Evolutionary conservation across 92 coral and sea anemone genomes (phyloP), one percentile per base, ranked within the genome.

Genomic region (Phenganax subtilis): DNA sequence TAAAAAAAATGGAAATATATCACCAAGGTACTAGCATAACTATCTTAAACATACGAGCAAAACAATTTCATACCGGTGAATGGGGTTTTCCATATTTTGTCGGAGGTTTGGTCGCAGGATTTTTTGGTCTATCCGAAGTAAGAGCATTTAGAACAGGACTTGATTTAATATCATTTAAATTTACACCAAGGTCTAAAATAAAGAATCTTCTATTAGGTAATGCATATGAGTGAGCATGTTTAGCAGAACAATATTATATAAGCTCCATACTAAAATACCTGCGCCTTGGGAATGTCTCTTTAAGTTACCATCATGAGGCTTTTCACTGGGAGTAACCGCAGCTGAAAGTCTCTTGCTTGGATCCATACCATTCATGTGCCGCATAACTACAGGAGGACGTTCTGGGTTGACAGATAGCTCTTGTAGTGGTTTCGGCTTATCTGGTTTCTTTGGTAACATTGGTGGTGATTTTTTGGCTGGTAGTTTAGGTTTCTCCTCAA

Each of bases 91-190:
- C 83, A 52, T 79, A 79, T 63, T 79, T 79, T 31, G 72, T 63
- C 8, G 98, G 98, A 0, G 96, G 98, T 14, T 92, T 85, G 82
- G 90, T 92, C 28, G 80, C 87, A 6, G 89, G 96, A 3, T 51
- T 72, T 71, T 89, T 90, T n/a, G 97, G 96, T 85, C 98, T 82
- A 88, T 94, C 91, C 37, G 94, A 88, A 28, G 98, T 94, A 53
- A 94, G 87, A 54, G 91, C 93, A 15, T 81, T 86, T 75, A 94
- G 70, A 9, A 91, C 88, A 66, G 89, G 91, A 28, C 88, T 86
- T 25, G 89, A 85, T 30, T 55, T 81, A 44, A 86, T 64, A 58
- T 88, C 91, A 70, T 90, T 90, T 54, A 90, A 72, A 62, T 89
- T 85, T 44, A 83, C 7, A 12, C 76, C 85, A 30, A 47, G 20